A percentile compares a stretch with the other conserved stretches of the same genome.
These are phyloP conservation scores for Sylvilagus bachmani DNA, from an alignment of 2,113 vertebrate species.

Conservation along the genomic window DNA sequence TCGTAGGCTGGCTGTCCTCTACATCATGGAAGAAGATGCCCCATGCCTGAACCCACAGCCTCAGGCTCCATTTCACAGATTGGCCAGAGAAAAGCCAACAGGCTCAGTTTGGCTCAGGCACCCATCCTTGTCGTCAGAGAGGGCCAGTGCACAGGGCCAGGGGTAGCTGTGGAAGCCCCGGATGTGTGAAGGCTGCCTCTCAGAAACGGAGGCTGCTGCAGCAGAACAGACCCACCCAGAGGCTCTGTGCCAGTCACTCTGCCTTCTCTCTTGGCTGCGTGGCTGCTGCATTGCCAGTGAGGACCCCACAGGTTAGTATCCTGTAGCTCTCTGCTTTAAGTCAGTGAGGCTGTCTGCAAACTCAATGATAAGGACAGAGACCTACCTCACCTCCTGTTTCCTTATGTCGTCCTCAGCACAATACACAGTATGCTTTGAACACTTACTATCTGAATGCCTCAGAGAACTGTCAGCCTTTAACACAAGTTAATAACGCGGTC, in stretches of 20 bases:
- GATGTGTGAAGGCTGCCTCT: background rate
- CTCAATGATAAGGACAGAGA: background rate
- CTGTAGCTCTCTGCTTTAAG: background rate
- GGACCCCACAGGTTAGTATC: background rate
- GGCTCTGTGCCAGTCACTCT: background rate
- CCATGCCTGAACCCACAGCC: background rate
- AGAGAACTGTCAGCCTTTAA: background rate
- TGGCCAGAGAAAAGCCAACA: background rate
- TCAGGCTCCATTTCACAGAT: background rate
- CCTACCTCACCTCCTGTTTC: background rate
- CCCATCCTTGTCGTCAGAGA: background rate
- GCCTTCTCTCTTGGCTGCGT: fast-evolving
- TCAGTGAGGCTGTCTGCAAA: background rate
- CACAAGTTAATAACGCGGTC: background rate
- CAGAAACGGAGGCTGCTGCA: background rate
- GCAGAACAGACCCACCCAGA: background rate
- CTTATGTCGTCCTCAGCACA: background rate
- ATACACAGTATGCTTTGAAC: background rate
- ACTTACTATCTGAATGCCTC: background rate
- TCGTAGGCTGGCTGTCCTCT: background rate
- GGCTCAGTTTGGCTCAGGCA: background rate
- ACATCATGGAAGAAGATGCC: background rate
- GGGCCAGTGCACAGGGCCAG: too few species aligned
- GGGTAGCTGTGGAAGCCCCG: background rate
- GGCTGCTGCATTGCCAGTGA: background rate